Conservation (phyloP, 2,113 vertebrate species). For the Microtus richardsoni region DNA sequence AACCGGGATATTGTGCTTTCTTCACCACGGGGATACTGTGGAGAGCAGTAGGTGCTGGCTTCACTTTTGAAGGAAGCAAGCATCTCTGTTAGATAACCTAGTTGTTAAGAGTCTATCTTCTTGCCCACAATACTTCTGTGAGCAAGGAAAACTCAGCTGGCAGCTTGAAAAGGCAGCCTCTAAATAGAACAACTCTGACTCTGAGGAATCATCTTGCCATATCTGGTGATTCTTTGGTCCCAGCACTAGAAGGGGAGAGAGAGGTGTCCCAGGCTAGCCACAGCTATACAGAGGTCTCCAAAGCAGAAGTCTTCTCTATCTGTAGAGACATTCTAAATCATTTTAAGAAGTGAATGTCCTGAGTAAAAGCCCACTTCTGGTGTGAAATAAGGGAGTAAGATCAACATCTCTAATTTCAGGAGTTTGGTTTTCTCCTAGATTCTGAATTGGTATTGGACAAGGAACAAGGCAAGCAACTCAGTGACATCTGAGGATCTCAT, state of each 20-base stretch:
- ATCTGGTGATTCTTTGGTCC: no score
- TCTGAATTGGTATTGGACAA: not conserved
- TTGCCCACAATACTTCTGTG: not conserved
- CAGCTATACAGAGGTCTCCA: not conserved
- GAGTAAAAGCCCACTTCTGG: not conserved
- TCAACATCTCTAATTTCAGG: not conserved
- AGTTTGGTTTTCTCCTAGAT: not conserved
- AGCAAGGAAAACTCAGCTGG: not conserved
- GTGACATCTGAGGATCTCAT: not conserved
- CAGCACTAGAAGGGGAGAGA: not conserved
- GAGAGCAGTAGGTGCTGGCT: conserved; percentile 81
- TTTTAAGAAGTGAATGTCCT: not conserved
- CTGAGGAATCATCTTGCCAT: not conserved
- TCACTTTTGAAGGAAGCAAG: conserved; percentile 65
- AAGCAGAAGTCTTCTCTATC: not conserved
- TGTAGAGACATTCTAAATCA: not conserved
- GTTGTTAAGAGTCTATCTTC: not conserved
- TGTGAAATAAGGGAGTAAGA: not conserved
- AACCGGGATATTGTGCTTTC: conserved; percentile 65
- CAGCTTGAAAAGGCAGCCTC: not conserved
- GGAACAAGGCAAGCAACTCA: no score
- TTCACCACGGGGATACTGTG: conserved; percentile 63
- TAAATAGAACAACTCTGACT: not conserved
- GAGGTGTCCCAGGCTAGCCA: not conserved
- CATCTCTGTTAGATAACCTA: conserved; percentile 79